Percentiles rank a stretch among this genome's conserved stretches.
Conservation (phyloP, 2,113 vertebrate genomes). For the Melanostigma gelatinosum region DNA sequence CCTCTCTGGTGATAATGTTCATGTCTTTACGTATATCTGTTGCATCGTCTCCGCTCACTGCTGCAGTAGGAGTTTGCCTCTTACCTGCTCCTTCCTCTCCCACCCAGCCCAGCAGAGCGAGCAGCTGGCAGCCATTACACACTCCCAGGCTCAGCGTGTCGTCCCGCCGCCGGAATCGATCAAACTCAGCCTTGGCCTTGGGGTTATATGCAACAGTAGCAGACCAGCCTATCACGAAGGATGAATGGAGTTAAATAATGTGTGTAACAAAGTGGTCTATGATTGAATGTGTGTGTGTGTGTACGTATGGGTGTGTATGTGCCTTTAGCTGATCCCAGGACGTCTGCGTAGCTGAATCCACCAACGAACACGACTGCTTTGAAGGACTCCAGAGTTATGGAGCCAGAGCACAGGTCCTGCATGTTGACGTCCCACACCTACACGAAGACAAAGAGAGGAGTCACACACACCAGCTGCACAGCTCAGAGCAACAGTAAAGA, state of each 20-base stretch:
- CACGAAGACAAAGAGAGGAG: constrained; percentile 7
- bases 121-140: constrained; percentile 93
- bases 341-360: constrained; percentile 93
- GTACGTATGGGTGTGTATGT: background rate
- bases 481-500: background rate
- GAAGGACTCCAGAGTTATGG: constrained; percentile 85
- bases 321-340: constrained; percentile 93
- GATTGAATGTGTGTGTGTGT: no score
- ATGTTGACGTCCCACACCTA: constrained; percentile 97
- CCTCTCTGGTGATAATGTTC: background rate
- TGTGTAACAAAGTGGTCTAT: background rate
- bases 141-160: constrained; percentile 93
- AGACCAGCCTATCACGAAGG: constrained; percentile 86
- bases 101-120: constrained; percentile 92
- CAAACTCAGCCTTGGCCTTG: constrained; percentile 83
- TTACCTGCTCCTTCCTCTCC: constrained; percentile 73
- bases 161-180: constrained; percentile 82
- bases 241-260: background rate
- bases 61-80: background rate
- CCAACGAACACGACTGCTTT: constrained; percentile 91
- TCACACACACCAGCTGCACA: background rate
- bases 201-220: constrained; percentile 87
- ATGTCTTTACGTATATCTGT: background rate
- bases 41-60: background rate
- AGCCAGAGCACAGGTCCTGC: constrained; percentile 88